Percentiles rank a stretch among this genome's conserved stretches.
Evolutionary conservation across 2,113 vertebrate genomes (phyloP).

Genomic region (Microcebus lehilahytsara): DNA sequence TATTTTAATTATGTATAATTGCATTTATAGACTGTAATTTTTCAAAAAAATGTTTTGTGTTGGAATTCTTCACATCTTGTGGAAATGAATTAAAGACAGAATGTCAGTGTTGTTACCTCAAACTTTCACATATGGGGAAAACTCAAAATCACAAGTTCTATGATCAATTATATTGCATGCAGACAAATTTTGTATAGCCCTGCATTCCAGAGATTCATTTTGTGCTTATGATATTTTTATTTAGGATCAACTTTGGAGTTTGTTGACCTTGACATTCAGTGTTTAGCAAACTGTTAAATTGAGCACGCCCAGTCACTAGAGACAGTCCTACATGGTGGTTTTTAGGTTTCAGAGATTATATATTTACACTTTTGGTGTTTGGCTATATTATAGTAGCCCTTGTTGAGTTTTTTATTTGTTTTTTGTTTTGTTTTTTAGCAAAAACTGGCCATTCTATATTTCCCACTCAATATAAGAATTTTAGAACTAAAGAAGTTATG

Average conservation of each 20-base stretch:
- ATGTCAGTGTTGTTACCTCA: not conserved
- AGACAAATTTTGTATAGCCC: not conserved
- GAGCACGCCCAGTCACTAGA: not conserved
- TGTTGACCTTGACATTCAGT: not conserved
- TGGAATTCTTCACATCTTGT: not conserved
- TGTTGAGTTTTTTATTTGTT: not conserved
- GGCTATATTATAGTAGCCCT: not conserved
- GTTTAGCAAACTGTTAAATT: not conserved
- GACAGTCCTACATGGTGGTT: not conserved
- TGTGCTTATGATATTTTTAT: not conserved
- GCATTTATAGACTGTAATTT: accelerated
- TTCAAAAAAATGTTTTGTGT: not conserved
- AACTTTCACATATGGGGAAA: not conserved
- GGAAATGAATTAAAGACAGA: not conserved
- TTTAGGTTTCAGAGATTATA: not conserved
- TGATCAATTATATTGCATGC: not conserved
- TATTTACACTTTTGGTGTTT: not conserved
- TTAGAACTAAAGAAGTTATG: not conserved
- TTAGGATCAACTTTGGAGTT: not conserved
- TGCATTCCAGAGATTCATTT: not conserved
- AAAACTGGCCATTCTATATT: not conserved
- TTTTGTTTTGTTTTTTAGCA: not conserved
- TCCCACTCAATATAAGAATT: not conserved
- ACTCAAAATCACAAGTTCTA: not conserved
- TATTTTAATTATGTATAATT: not conserved